Conservation (phyloP, 2,797 vertebrate species). For the Falco rusticolus region DNA sequence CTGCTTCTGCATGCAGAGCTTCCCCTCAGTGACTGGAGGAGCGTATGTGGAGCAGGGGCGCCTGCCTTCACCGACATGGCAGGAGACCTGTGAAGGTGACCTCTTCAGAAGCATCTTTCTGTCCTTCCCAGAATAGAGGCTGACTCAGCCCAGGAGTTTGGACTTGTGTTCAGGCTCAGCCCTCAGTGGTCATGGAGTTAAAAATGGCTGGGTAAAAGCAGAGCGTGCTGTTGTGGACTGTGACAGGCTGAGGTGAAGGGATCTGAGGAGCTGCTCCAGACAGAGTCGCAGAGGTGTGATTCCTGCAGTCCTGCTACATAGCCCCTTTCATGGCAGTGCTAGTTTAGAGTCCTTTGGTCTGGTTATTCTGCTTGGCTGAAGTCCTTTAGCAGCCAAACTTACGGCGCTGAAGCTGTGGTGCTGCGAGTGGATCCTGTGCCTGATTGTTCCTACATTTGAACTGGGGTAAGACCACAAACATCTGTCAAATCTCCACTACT, state of each 20-base stretch:
- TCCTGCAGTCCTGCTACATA: neutral
- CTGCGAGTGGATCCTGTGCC: neutral
- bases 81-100: neutral
- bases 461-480: rapidly evolving
- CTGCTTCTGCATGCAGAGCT: neutral
- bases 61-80: neutral
- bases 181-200: rapidly evolving
- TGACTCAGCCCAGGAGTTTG: neutral
- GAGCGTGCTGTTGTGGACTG: neutral
- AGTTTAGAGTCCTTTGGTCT: neutral
- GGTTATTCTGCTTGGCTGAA: neutral
- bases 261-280: neutral
- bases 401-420: neutral
- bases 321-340: neutral
- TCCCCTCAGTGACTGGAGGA: neutral
- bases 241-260: neutral
- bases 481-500: neutral
- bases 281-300: neutral
- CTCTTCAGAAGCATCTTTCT: neutral
- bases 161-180: neutral
- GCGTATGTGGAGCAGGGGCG: neutral
- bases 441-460: neutral
- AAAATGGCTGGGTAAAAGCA: neutral
- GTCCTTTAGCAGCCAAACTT: neutral
- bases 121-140: neutral